Conservation (phyloP, 2,888 invertebrate species). For the Agapetus fuscipes region DNA sequence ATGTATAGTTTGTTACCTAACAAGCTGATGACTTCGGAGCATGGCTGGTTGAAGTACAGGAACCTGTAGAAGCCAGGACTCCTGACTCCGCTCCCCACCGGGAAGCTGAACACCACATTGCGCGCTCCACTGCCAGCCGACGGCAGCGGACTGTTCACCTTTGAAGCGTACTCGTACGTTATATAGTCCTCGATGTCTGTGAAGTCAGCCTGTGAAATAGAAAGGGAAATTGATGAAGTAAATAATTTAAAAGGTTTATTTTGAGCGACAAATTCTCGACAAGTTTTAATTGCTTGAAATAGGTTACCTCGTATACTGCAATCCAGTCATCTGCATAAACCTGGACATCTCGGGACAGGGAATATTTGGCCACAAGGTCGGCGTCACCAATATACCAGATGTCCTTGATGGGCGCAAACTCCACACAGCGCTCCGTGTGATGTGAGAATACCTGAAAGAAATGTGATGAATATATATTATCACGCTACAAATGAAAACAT, state of each 20-base stretch:
- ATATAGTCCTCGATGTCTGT: slow-evolving; percentile 73
- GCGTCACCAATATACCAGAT: slow-evolving; percentile 69
- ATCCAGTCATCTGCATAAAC: slow-evolving; percentile 77
- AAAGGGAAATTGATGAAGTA: too few species aligned
- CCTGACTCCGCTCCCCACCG: slow-evolving; percentile 53
- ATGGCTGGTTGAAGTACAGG: slow-evolving; percentile 66
- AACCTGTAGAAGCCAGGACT: slow-evolving; percentile 62
- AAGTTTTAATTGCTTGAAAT: too few species aligned
- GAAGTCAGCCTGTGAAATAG: slow-evolving; percentile 69
- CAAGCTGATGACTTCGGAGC: slow-evolving; percentile 55
- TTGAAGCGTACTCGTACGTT: slow-evolving; percentile 69
- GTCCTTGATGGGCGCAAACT: slow-evolving; percentile 55
- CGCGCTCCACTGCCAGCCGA: slow-evolving; percentile 25
- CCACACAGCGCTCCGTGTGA: slow-evolving; percentile 56
- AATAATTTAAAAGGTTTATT: too few species aligned
- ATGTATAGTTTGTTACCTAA: too few species aligned
- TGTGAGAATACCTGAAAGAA: slow-evolving; percentile 54
- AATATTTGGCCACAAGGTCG: slow-evolving; percentile 50
- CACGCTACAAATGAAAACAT: too few species aligned
- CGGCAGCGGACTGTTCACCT: slow-evolving; percentile 37
- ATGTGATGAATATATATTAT: too few species aligned
- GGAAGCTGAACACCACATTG: slow-evolving; percentile 43
- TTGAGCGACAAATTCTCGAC: too few species aligned
- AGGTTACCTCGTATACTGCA: slow-evolving; percentile 70
- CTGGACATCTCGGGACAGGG: slow-evolving; percentile 46